Conservation (phyloP, 2,113 vertebrate genomes). For the Gadus macrocephalus region DNA sequence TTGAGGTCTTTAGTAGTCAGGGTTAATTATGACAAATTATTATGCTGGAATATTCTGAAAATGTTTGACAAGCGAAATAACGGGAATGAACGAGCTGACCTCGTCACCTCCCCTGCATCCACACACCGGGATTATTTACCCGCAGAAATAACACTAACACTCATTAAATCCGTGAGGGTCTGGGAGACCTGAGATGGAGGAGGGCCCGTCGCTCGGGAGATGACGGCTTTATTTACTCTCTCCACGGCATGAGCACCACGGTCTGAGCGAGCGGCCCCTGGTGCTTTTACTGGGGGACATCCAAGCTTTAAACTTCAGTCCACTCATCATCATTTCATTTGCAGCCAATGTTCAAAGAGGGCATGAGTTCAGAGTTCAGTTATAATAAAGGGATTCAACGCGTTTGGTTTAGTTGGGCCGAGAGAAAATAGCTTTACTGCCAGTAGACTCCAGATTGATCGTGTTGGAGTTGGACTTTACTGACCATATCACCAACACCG, state of each 20-base stretch:
- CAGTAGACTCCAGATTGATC: conserved; percentile 12
- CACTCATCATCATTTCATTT: not conserved
- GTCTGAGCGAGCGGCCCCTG: not conserved
- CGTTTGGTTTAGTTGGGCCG: too few relatives aligned
- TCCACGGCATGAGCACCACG: not conserved
- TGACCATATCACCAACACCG: conserved; percentile 29
- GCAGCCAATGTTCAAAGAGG: too few relatives aligned
- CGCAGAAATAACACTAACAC: conserved; percentile 49
- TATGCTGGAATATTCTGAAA: conserved; percentile 37
- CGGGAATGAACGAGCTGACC: conserved; percentile 56
- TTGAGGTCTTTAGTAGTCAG: conserved; percentile 36
- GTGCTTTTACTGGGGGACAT: conserved; percentile 10
- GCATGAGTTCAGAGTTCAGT: not conserved
- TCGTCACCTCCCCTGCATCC: conserved; percentile 26
- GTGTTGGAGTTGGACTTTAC: conserved; percentile 14
- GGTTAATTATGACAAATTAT: conserved; percentile 62
- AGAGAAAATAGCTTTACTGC: too few relatives aligned
- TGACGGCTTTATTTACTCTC: conserved; percentile 36
- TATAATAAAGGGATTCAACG: not conserved
- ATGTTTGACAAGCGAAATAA: conserved; percentile 62
- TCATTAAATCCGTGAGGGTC: conserved; percentile 43
- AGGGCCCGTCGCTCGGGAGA: conserved; percentile 11
- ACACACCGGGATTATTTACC: conserved; percentile 20
- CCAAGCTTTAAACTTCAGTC: not conserved
- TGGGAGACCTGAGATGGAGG: conserved; percentile 27